Conservation (phyloP, 2,888 invertebrate genomes). For the Deroplatys truncata region DNA sequence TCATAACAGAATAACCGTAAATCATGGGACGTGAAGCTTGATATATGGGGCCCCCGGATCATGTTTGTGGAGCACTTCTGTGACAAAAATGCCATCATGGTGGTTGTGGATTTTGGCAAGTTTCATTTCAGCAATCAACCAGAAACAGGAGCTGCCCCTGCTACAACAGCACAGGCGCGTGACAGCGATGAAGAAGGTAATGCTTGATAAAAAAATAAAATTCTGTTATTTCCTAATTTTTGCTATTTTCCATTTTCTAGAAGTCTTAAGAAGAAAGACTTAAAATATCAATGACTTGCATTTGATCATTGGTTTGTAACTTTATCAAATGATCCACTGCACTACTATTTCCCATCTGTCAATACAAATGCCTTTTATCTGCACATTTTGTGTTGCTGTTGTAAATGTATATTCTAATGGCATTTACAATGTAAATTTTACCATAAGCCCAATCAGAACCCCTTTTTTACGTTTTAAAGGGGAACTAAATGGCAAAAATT, state of each 20-base stretch:
- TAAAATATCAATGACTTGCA: no score
- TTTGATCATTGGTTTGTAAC: no score
- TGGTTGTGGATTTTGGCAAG: slow-evolving; percentile 88
- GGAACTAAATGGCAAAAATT: no score
- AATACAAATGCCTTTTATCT: no score
- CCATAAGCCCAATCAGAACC: no score
- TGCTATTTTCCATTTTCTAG: not conserved
- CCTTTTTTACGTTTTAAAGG: no score
- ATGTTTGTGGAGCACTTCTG: slow-evolving; percentile 79
- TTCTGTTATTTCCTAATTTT: not conserved
- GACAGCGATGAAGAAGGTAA: slow-evolving; percentile 41
- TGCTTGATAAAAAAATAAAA: slow-evolving; percentile 28
- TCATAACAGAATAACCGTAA: slow-evolving; percentile 57
- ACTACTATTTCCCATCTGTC: no score
- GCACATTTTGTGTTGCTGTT: no score
- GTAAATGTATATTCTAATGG: no score
- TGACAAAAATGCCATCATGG: slow-evolving; percentile 69
- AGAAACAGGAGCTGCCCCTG: slow-evolving; percentile 36
- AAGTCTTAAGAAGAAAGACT: no score
- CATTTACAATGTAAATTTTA: no score
- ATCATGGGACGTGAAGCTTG: slow-evolving; percentile 83
- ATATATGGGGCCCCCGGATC: slow-evolving; percentile 91
- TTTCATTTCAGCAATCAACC: slow-evolving; percentile 59
- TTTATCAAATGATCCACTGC: no score
- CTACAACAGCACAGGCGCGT: slow-evolving; percentile 33